phyloP scores from a whole-genome alignment of 2,797 vertebrate genomes.

The Phylloscopus collybita region DNA sequence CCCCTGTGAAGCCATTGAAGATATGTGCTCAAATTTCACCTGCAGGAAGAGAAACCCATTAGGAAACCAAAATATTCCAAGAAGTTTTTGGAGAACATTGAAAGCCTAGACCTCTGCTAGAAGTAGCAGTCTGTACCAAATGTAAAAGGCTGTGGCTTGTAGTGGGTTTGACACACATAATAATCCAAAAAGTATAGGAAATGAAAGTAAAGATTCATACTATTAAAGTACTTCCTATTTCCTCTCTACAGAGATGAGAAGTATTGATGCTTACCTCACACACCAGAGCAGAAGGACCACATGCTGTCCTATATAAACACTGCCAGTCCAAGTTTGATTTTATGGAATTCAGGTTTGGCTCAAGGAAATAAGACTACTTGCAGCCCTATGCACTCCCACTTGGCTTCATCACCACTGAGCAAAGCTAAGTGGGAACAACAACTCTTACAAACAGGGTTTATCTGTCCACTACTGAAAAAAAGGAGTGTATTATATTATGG shows the following conservation, averaged over 20 bases:
- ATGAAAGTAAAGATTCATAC: slow-evolving; percentile 15
- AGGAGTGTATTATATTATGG: background rate
- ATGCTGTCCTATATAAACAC: slow-evolving; percentile 16
- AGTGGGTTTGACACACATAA: background rate
- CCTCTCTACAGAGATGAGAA: background rate
- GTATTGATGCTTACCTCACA: slow-evolving; percentile 16
- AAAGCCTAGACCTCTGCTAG: background rate
- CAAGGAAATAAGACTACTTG: slow-evolving; percentile 14
- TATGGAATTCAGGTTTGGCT: slow-evolving; percentile 10
- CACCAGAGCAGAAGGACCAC: slow-evolving; percentile 19
- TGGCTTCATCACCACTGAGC: background rate
- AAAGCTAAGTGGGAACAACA: background rate
- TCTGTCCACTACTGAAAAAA: background rate
- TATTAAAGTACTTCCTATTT: slow-evolving; percentile 39
- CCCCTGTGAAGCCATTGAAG: background rate
- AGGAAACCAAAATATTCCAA: background rate
- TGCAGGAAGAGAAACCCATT: background rate
- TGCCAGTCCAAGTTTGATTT: background rate
- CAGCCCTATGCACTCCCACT: background rate
- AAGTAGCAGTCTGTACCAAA: background rate
- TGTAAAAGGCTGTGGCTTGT: background rate
- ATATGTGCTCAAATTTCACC: background rate
- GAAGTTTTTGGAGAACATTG: background rate
- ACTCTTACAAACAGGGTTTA: background rate
- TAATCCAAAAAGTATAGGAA: background rate